These are phyloP conservation scores for Tryphoninae sp. DNA, from an alignment of 2,888 invertebrate genomes.

Conservation along the genomic window DNA sequence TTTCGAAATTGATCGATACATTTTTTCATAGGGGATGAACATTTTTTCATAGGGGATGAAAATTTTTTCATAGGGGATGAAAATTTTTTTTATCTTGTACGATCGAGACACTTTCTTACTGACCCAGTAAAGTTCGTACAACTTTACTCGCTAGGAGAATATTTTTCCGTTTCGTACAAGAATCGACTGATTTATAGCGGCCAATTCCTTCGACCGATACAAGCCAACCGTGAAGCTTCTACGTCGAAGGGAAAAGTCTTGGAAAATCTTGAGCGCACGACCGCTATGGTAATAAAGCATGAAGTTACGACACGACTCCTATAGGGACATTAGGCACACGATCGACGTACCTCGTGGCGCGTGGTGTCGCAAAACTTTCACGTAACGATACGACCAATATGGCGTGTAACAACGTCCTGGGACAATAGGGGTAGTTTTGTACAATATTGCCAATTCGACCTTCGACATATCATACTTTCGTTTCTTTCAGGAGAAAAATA, in stretches of 20 bases:
- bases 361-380: slow-evolving; percentile 54
- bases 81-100: not conserved
- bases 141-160: slow-evolving; percentile 1
- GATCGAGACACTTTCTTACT: slow-evolving; percentile 27
- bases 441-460: too few species aligned
- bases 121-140: slow-evolving; percentile 35
- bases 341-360: slow-evolving; percentile 41
- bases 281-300: slow-evolving; percentile 45
- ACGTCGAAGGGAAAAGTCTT: slow-evolving; percentile 33
- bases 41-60: not conserved
- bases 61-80: not conserved
- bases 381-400: slow-evolving; percentile 40
- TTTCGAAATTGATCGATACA: too few species aligned
- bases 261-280: slow-evolving; percentile 20
- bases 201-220: slow-evolving; percentile 35
- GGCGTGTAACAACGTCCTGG: too few species aligned
- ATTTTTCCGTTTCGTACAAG: not conserved
- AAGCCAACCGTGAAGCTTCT: slow-evolving; percentile 25
- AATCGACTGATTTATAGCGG: slow-evolving; percentile 48
- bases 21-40: not conserved
- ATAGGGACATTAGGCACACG: slow-evolving; percentile 1
- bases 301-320: not conserved
- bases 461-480: too few species aligned
- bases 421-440: too few species aligned
- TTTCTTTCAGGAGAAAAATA: not conserved